A percentile compares a stretch with the other conserved stretches of the same genome.
These are phyloP conservation scores for Xylota segnis DNA, from an alignment of 2,888 invertebrate species.

Conservation along the genomic window DNA sequence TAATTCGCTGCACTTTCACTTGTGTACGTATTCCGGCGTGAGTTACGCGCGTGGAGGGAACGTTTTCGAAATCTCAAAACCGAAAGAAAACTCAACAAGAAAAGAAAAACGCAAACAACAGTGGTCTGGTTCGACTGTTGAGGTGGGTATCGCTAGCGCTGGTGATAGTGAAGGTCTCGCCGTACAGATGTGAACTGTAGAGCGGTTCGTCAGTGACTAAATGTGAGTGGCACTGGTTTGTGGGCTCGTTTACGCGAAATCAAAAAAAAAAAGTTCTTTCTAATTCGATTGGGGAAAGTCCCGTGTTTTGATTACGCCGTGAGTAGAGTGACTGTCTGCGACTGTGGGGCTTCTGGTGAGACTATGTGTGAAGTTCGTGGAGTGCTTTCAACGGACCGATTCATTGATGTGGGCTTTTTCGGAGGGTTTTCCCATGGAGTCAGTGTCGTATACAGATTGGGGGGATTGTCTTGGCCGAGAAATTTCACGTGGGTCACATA, in stretches of 20 bases:
- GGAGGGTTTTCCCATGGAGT: conserved; percentile 58
- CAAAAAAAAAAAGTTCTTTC: conserved; percentile 18
- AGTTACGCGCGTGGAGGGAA: background rate
- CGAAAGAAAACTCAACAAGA: conserved; percentile 64
- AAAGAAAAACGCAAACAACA: conserved; percentile 57
- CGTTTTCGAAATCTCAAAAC: conserved; percentile 17
- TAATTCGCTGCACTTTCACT: conserved; percentile 70
- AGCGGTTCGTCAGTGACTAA: conserved; percentile 67
- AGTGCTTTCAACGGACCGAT: conserved; percentile 47
- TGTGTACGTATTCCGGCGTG: conserved; percentile 28
- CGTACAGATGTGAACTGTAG: conserved; percentile 50
- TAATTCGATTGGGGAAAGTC: conserved; percentile 47
- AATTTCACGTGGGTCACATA: background rate
- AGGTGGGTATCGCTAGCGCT: conserved; percentile 3
- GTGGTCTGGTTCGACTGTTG: conserved; percentile 19
- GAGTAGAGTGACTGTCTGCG: conserved; percentile 18
- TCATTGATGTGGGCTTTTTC: conserved; percentile 25
- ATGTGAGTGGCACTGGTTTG: conserved; percentile 56
- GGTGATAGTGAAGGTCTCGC: conserved; percentile 3
- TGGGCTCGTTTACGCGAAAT: conserved; percentile 36
- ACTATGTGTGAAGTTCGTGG: conserved; percentile 40
- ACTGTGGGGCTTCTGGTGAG: conserved; percentile 58
- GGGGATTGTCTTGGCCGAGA: conserved; percentile 10
- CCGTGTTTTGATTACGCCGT: conserved; percentile 24
- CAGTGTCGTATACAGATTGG: background rate